phyloP scores from a whole-genome alignment of 2,888 invertebrate species.

The Plebejus argus region DNA sequence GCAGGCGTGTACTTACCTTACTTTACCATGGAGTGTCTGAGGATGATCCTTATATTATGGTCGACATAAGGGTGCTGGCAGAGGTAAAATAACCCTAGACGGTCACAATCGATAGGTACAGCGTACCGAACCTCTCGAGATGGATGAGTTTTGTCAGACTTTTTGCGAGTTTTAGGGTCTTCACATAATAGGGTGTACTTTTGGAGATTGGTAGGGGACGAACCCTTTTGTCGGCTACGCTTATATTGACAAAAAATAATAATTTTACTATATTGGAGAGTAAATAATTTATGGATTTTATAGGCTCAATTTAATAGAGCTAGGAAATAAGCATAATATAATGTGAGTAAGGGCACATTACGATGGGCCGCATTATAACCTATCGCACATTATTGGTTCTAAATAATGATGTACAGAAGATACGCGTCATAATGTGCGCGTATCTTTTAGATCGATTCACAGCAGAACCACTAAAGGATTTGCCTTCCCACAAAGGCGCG shows the following conservation, averaged over 20 bases:
- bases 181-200: slow-evolving; percentile 24
- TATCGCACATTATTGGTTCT: background rate
- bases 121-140: slow-evolving; percentile 7
- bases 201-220: slow-evolving; percentile 24
- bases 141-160: slow-evolving; percentile 22
- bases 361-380: background rate
- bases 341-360: background rate
- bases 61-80: background rate
- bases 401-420: background rate
- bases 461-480: background rate
- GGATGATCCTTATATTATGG: background rate
- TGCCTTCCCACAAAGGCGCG: slow-evolving; percentile 2
- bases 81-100: background rate
- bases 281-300: background rate
- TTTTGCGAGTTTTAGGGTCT: slow-evolving; percentile 22
- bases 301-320: background rate
- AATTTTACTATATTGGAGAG: background rate
- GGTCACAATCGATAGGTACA: slow-evolving; percentile 24
- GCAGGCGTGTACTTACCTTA: background rate
- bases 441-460: background rate
- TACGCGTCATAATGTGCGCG: background rate
- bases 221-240: slow-evolving; percentile 5
- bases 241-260: background rate
- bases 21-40: background rate
- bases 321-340: background rate